Evolutionary conservation across 2,888 invertebrate genomes (phyloP).

Genomic region (Gari tellinella): DNA sequence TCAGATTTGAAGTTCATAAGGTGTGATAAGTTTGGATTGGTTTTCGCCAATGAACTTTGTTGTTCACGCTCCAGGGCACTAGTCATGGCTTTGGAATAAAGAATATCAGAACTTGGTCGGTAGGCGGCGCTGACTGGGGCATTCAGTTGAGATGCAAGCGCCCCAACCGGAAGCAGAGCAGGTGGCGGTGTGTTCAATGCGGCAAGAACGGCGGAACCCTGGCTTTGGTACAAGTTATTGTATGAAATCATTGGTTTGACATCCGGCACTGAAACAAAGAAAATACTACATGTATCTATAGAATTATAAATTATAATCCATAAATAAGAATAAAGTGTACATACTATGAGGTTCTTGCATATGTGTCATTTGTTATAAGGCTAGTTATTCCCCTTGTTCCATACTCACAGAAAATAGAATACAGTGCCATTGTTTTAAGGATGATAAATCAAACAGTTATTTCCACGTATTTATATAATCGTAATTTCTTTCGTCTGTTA

Average conservation of each 20-base stretch:
- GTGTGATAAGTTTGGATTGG: slow-evolving; percentile 42
- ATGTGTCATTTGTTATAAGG: too few species aligned
- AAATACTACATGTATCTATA: neutral
- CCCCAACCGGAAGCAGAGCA: slow-evolving; percentile 62
- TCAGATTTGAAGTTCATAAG: slow-evolving; percentile 53
- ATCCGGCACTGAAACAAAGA: slow-evolving; percentile 52
- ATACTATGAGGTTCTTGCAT: too few species aligned
- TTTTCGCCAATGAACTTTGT: slow-evolving; percentile 37
- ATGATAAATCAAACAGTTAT: too few species aligned
- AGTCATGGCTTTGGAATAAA: slow-evolving; percentile 55
- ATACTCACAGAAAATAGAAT: too few species aligned
- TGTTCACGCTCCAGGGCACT: slow-evolving; percentile 47
- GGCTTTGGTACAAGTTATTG: slow-evolving; percentile 58
- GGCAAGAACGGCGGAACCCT: slow-evolving; percentile 63
- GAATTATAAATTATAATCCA: neutral
- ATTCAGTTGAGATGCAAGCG: slow-evolving; percentile 58
- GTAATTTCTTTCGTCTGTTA: too few species aligned
- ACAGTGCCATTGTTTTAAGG: too few species aligned
- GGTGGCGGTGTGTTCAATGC: slow-evolving; percentile 62
- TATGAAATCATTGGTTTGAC: slow-evolving; percentile 60
- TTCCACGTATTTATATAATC: too few species aligned
- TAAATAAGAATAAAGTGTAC: slow-evolving; percentile 4
- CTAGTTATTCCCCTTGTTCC: too few species aligned
- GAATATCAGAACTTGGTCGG: slow-evolving; percentile 32
- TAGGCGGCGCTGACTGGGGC: slow-evolving; percentile 53